A percentile compares a stretch with the other conserved stretches of the same genome.
Evolutionary conservation across 2,797 vertebrate genomes (phyloP).

Genomic region (Arctocebus calabarensis): DNA sequence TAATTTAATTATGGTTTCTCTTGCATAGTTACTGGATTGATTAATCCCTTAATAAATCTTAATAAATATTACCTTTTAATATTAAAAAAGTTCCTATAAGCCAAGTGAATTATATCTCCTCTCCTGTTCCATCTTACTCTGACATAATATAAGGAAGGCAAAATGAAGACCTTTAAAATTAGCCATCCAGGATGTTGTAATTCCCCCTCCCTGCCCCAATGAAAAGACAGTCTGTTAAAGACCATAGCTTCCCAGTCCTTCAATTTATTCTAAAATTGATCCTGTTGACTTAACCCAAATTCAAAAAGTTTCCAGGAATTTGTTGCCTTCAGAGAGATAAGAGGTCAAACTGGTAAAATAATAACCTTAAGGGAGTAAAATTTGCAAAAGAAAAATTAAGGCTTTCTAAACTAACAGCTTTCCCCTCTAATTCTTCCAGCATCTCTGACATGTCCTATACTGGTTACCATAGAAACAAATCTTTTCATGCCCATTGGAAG

Average conservation of each 20-base stretch:
- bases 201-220: not conserved
- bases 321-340: not conserved
- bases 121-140: not conserved
- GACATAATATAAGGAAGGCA: not conserved
- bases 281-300: not conserved
- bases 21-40: not conserved
- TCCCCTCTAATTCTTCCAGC: constrained; percentile 29
- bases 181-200: not conserved
- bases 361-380: not conserved
- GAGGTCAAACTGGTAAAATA: not conserved
- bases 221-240: not conserved
- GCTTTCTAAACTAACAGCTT: constrained; percentile 4
- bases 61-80: not conserved
- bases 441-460: not conserved
- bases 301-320: constrained; percentile 19
- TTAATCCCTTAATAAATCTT: not conserved
- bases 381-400: constrained; percentile 40
- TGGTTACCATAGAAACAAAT: constrained; percentile 68
- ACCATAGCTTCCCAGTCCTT: not conserved
- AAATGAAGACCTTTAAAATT: not conserved
- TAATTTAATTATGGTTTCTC: not conserved
- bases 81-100: not conserved
- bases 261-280: not conserved
- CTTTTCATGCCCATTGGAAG: constrained; percentile 33
- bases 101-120: not conserved